Percentiles rank a stretch among this genome's conserved stretches.
phyloP scores from a whole-genome alignment of 2,888 invertebrate genomes.

The Caenorhabditis sp. region DNA sequence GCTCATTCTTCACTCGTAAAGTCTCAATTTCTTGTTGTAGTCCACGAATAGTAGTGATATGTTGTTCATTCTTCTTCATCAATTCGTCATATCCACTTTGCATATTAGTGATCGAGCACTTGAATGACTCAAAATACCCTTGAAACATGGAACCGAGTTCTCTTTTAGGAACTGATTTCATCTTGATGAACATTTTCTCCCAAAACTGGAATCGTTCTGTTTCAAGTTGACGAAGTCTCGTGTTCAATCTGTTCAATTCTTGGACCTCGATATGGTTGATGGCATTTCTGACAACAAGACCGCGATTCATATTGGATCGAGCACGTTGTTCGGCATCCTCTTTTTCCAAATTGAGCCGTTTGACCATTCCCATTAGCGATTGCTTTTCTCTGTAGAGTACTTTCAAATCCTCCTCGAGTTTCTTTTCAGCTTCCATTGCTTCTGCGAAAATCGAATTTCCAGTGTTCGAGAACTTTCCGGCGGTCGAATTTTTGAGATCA shows the following conservation, averaged over 20 bases:
- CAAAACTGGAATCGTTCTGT: slow-evolving; percentile 42
- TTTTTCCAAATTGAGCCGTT: slow-evolving; percentile 43
- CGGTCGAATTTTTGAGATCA: slow-evolving; percentile 37
- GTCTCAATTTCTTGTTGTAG: slow-evolving; percentile 36
- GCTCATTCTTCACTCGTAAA: slow-evolving; percentile 26
- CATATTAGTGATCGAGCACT: slow-evolving; percentile 39
- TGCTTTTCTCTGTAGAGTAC: slow-evolving; percentile 31
- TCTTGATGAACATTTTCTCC: slow-evolving; percentile 44
- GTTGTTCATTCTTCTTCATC: slow-evolving; percentile 46
- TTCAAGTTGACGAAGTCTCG: slow-evolving; percentile 37
- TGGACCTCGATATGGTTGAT: slow-evolving; percentile 36
- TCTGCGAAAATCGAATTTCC: slow-evolving; percentile 63
- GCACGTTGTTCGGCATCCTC: slow-evolving; percentile 54
- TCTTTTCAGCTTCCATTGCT: slow-evolving; percentile 61
- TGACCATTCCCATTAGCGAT: slow-evolving; percentile 13
- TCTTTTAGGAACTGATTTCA: slow-evolving; percentile 29
- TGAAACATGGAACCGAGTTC: slow-evolving; percentile 41
- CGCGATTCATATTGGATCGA: slow-evolving; percentile 26
- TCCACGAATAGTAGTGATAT: slow-evolving; percentile 36
- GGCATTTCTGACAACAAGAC: slow-evolving; percentile 18
- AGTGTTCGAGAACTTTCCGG: slow-evolving; percentile 12
- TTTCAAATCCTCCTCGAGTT: slow-evolving; percentile 49
- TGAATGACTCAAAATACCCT: slow-evolving; percentile 52
- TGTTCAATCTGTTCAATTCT: slow-evolving; percentile 38
- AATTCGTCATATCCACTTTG: slow-evolving; percentile 28